Evolutionary conservation across 2,888 invertebrate genomes (phyloP).

Genomic region (Trypoxylon attenuatum): DNA sequence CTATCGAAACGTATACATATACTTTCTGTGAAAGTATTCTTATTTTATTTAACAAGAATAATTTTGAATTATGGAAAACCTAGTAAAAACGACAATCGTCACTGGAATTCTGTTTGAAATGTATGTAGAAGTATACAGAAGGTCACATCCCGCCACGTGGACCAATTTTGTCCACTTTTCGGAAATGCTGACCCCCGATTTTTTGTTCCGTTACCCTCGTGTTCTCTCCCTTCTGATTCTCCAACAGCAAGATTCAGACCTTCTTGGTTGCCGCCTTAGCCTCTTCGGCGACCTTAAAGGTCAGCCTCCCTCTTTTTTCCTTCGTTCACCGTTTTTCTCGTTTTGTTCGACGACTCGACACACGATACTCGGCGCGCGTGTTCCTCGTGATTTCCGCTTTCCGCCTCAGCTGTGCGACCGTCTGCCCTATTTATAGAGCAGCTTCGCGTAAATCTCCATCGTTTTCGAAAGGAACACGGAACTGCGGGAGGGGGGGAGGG

Average conservation of each 20-base stretch:
- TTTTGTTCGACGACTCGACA: constrained; percentile 58
- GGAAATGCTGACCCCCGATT: constrained; percentile 57
- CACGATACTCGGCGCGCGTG: constrained; percentile 63
- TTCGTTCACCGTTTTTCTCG: constrained; percentile 21
- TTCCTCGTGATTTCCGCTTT: constrained; percentile 63
- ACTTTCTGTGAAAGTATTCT: too few relatives aligned
- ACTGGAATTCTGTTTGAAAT: too few relatives aligned
- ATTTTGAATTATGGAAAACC: too few relatives aligned
- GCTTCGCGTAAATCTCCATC: constrained; percentile 32
- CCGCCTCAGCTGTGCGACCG: constrained; percentile 52
- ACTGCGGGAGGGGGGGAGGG: constrained; percentile 16
- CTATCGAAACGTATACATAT: too few relatives aligned
- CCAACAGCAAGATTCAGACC: too few relatives aligned
- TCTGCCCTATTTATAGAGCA: constrained; percentile 51
- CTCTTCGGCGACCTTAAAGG: too few relatives aligned
- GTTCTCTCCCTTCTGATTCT: constrained; percentile 13
- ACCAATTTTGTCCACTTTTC: too few relatives aligned
- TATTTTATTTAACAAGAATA: too few relatives aligned
- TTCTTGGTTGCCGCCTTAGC: too few relatives aligned
- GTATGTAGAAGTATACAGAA: neutral
- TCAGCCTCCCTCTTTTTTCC: constrained; percentile 27
- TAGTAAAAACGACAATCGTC: too few relatives aligned
- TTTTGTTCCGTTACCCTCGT: constrained; percentile 27
- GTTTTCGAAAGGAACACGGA: constrained; percentile 37
- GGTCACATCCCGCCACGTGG: too few relatives aligned